A percentile compares a stretch with the other conserved stretches of the same genome.
Conservation (phyloP, 2,797 vertebrate genomes). For the Fistularia tabacaria region DNA sequence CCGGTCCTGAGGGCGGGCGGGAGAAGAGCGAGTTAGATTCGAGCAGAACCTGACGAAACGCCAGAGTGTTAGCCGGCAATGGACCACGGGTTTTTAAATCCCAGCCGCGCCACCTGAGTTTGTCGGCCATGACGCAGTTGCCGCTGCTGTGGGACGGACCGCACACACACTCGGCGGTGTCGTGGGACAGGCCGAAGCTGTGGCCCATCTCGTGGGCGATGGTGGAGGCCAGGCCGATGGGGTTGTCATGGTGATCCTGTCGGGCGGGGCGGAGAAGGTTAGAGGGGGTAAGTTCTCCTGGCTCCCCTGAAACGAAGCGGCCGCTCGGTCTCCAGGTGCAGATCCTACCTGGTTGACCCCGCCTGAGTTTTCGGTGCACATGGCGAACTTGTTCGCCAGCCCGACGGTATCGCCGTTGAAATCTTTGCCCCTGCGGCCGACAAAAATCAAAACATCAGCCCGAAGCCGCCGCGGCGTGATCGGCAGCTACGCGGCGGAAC, state of each 20-base stretch:
- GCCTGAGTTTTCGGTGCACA: constrained; percentile 80
- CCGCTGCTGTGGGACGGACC: constrained; percentile 24
- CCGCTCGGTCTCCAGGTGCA: not conserved
- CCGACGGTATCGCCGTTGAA: constrained; percentile 83
- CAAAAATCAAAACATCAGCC: constrained; percentile 7
- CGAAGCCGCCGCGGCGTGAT: not conserved
- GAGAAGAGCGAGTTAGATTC: not conserved
- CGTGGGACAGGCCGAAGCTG: constrained; percentile 90
- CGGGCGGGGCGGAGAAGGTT: not conserved
- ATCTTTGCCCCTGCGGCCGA: constrained; percentile 73
- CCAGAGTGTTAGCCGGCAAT: not conserved
- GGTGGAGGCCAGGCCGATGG: constrained; percentile 83
- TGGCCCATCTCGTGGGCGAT: constrained; percentile 95
- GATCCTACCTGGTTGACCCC: constrained; percentile 84
- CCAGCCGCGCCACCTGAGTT: constrained; percentile 73
- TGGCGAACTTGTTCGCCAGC: constrained; percentile 82
- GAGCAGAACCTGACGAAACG: not conserved
- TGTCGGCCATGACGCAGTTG: constrained; percentile 84
- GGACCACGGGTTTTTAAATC: no score
- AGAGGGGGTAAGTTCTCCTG: not conserved
- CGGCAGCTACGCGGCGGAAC: no score
- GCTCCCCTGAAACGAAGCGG: no score
- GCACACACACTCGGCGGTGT: constrained; percentile 75
- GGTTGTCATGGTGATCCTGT: constrained; percentile 81
- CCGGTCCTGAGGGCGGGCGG: constrained; percentile 67